phyloP scores from a whole-genome alignment of 2,888 invertebrate species.

The Agonopterix alstromeriana region DNA sequence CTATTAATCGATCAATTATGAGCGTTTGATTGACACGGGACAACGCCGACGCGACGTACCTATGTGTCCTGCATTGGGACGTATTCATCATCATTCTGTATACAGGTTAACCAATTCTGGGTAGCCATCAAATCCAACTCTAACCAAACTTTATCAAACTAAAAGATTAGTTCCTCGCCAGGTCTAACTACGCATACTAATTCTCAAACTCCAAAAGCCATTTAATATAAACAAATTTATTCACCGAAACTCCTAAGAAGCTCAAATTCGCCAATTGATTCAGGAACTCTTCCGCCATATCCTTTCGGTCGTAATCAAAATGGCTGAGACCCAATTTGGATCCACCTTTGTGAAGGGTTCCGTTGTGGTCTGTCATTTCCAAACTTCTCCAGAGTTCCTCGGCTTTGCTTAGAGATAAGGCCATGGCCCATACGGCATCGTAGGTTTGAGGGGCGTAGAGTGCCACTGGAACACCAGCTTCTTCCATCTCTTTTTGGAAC shows the following conservation, averaged over 20 bases:
- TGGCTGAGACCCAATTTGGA: conserved; percentile 65
- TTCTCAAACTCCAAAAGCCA: no score
- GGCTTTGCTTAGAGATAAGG: conserved; percentile 82
- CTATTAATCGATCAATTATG: no score
- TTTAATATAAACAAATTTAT: background rate
- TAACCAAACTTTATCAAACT: no score
- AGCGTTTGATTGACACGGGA: no score
- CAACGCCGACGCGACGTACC: no score
- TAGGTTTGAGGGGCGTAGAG: conserved; percentile 88
- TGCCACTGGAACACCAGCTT: conserved; percentile 73
- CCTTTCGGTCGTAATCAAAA: conserved; percentile 85
- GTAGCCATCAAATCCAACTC: no score
- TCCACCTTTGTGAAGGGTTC: conserved; percentile 21
- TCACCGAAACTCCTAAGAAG: conserved; percentile 91
- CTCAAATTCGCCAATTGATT: conserved; percentile 83
- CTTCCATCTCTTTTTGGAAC: conserved; percentile 78
- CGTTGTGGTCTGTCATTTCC: conserved; percentile 24
- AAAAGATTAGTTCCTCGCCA: no score
- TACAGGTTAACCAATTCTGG: no score
- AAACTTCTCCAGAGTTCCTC: conserved; percentile 74
- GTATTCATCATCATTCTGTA: no score
- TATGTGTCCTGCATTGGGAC: no score
- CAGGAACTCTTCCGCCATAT: conserved; percentile 84
- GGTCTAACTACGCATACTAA: background rate
- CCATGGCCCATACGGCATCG: conserved; percentile 95